Evolutionary conservation across 2,113 vertebrate genomes (phyloP).

Genomic region (Oryzias woworae): DNA sequence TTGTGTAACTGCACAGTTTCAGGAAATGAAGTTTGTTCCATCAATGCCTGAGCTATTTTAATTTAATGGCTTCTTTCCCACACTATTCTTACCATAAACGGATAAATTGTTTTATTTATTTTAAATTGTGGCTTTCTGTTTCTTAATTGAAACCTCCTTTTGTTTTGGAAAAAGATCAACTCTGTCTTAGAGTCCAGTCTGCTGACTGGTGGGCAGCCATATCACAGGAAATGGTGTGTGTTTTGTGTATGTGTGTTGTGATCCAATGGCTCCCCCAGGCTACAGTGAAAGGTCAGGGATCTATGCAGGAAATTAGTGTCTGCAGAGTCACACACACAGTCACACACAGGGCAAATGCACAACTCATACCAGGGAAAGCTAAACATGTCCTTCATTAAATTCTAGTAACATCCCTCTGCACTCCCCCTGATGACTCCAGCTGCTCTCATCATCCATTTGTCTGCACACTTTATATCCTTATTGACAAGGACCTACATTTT

Average conservation of each 20-base stretch:
- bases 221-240: conserved; percentile 57
- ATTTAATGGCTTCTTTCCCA: no score
- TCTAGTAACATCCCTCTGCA: conserved; percentile 57
- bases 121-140: no score
- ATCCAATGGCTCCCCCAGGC: conserved; percentile 72
- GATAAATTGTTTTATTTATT: no score
- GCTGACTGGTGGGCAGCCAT: conserved; percentile 45
- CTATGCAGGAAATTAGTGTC: conserved; percentile 78
- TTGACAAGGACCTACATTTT: conserved; percentile 31
- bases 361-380: conserved; percentile 50
- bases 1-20: no score
- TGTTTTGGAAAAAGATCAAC: no score
- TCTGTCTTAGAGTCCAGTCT: conserved; percentile 21
- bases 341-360: conserved; percentile 23
- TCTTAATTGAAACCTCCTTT: no score
- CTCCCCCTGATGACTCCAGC: conserved; percentile 51
- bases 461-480: conserved; percentile 37
- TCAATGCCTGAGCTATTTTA: no score
- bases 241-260: conserved; percentile 39
- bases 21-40: no score
- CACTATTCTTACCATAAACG: no score
- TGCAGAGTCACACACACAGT: conserved; percentile 57
- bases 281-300: conserved; percentile 71
- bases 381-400: conserved; percentile 72
- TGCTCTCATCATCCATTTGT: conserved; percentile 59